A percentile compares a stretch with the other conserved stretches of the same genome.
Conservation (phyloP, 1,140 invertebrate genomes). For the Drosophila pallidifrons region DNA sequence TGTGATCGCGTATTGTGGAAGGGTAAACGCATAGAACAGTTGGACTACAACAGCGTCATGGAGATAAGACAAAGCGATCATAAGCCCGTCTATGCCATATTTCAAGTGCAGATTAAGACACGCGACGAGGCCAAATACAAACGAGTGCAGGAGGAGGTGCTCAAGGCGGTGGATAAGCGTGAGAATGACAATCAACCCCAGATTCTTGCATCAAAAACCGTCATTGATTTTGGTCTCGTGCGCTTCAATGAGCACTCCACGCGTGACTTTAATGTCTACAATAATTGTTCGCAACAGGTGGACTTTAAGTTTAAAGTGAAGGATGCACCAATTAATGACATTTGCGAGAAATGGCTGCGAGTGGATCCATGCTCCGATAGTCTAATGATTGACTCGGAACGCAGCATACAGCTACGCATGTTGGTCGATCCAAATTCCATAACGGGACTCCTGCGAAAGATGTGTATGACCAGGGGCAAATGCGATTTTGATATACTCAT, state of each 20-base stretch:
- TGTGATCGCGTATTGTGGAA: constrained; percentile 98
- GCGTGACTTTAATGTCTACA: constrained; percentile 94
- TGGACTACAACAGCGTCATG: constrained; percentile 94
- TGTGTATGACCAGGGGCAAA: constrained; percentile 89
- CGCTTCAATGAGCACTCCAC: constrained; percentile 93
- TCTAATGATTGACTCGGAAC: constrained; percentile 84
- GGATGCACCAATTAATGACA: constrained; percentile 89
- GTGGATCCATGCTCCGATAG: constrained; percentile 91
- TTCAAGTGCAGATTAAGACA: constrained; percentile 91
- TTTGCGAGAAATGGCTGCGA: constrained; percentile 96
- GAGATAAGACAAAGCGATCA: constrained; percentile 97
- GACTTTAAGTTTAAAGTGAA: constrained; percentile 98
- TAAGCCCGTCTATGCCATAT: constrained; percentile 97
- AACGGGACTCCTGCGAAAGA: constrained; percentile 61
- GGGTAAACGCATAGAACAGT: constrained; percentile 89
- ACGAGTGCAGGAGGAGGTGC: constrained; percentile 97
- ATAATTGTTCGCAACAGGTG: constrained; percentile 96
- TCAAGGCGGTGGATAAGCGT: constrained; percentile 97
- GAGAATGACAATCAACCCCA: constrained; percentile 99
- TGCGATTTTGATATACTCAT: constrained; percentile 97
- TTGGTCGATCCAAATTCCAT: constrained; percentile 60
- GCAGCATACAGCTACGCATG: constrained; percentile 73
- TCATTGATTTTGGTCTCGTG: constrained; percentile 95
- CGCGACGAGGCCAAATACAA: constrained; percentile 94
- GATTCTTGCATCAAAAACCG: constrained; percentile 96